Conservation (phyloP, 2,888 invertebrate genomes). For the Eulithis prunata region DNA sequence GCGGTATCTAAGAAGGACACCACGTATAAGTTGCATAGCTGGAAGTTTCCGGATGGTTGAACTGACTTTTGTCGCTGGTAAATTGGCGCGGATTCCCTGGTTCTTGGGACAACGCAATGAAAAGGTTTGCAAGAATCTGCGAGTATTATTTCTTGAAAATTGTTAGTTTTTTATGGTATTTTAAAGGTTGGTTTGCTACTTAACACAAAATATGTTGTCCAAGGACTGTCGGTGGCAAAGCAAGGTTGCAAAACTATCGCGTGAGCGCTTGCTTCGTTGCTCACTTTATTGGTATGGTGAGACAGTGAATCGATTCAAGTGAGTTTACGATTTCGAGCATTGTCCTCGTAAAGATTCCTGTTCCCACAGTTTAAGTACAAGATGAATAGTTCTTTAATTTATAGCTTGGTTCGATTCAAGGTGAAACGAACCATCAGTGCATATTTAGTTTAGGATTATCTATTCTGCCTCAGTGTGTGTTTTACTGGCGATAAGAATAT, state of each 20-base stretch:
- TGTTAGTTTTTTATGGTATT: slow-evolving; percentile 7
- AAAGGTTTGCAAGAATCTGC: neutral
- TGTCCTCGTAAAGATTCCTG: slow-evolving; percentile 57
- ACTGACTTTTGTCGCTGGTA: neutral
- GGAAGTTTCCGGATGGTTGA: neutral
- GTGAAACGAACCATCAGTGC: slow-evolving; percentile 15
- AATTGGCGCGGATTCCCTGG: neutral
- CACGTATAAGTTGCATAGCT: neutral
- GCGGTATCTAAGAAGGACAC: neutral
- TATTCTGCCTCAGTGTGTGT: neutral
- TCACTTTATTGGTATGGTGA: slow-evolving; percentile 53
- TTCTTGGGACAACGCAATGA: neutral
- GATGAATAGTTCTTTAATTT: slow-evolving; percentile 26
- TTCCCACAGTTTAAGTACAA: slow-evolving; percentile 46
- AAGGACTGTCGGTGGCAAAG: slow-evolving; percentile 44
- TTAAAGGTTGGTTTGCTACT: slow-evolving; percentile 20
- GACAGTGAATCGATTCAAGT: slow-evolving; percentile 57
- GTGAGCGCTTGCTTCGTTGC: slow-evolving; percentile 53
- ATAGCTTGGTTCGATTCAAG: slow-evolving; percentile 27
- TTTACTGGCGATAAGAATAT: neutral
- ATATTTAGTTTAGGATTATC: slow-evolving; percentile 4
- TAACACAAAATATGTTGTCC: slow-evolving; percentile 47
- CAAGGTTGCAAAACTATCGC: slow-evolving; percentile 51
- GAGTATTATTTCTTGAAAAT: neutral
- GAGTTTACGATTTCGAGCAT: slow-evolving; percentile 60